Evolutionary conservation across 2,113 vertebrate species (phyloP), one percentile per base, ranked within the genome.

Genomic region (Garra rufa): DNA sequence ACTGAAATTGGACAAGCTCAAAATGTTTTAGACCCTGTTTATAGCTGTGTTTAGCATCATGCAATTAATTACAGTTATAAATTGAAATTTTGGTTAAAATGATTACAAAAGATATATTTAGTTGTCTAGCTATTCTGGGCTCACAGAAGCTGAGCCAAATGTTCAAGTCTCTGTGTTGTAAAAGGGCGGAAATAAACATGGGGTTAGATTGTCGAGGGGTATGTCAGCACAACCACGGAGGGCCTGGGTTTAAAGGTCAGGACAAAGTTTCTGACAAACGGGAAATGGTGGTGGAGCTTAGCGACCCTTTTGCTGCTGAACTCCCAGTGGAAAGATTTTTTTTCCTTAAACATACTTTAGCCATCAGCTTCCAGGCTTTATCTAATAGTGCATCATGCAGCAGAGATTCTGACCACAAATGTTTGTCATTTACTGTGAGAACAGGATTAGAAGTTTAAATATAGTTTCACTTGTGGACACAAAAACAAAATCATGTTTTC

Each of bases 391-490:
- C 26, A 80, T 80, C 78, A 67, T 28, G 43, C 78, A 67, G 41
- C 26, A n/a, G 43, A 80, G 43, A 67, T 67, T 67, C 61, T 8
- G 26, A 48, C 43, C 61, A 67, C 78, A 67, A 80, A 80, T 80
- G 43, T 67, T 67, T 80, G 78, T 80, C 78, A 21, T 80, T 48
- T 48, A 65, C 78, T 80, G 78, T 80, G 78, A 80, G 78, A 80
- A 80, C 78, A 65, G 61, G 78, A 80, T 67, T 80, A 80, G 59
- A 80, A 48, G 43, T 80, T 80, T 80, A 80, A 80, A 80, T 80
- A 80, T 80, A 80, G 78, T 6, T 46, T 30, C 44, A 80, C 61
- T 65, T 65, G 43, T 46, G 19, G 41, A 80, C 26, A 30, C 9
- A 34, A 44, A 26, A 67, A 80, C 78, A 28, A 50, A 67, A 65